Conservation (phyloP, 2,888 invertebrate species). For the Brachycybe producta region DNA sequence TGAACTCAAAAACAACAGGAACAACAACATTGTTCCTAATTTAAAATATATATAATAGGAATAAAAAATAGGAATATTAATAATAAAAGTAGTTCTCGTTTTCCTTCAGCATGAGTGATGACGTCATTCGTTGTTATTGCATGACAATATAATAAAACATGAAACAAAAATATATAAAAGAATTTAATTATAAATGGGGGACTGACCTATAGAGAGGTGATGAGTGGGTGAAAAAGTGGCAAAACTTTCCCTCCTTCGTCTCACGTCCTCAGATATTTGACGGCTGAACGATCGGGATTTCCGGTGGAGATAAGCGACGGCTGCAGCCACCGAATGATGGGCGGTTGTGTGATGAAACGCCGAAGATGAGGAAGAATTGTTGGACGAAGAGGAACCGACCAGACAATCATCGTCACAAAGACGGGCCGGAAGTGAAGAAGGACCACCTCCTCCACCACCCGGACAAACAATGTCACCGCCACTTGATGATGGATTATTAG, state of each 20-base stretch:
- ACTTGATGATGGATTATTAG: too few species aligned
- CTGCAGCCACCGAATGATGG: not conserved
- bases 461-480: too few species aligned
- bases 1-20: too few species aligned
- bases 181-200: too few species aligned
- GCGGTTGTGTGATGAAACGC: conserved; percentile 3
- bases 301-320: not conserved
- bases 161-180: not conserved
- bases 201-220: conserved; percentile 15
- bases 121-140: too few species aligned
- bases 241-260: conserved; percentile 31
- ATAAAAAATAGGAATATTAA: too few species aligned
- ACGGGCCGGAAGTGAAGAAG: conserved; percentile 5
- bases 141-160: too few species aligned
- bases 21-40: too few species aligned
- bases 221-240: conserved; percentile 22
- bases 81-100: too few species aligned
- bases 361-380: not conserved
- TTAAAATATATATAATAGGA: too few species aligned
- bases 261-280: conserved; percentile 35
- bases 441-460: not conserved
- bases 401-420: conserved; percentile 1
- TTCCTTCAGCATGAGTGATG: too few species aligned
- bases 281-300: conserved; percentile 29
- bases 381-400: too few species aligned